Evolutionary conservation across 2,888 invertebrate genomes (phyloP).

Genomic region (Xanthorhoe spadicearia): DNA sequence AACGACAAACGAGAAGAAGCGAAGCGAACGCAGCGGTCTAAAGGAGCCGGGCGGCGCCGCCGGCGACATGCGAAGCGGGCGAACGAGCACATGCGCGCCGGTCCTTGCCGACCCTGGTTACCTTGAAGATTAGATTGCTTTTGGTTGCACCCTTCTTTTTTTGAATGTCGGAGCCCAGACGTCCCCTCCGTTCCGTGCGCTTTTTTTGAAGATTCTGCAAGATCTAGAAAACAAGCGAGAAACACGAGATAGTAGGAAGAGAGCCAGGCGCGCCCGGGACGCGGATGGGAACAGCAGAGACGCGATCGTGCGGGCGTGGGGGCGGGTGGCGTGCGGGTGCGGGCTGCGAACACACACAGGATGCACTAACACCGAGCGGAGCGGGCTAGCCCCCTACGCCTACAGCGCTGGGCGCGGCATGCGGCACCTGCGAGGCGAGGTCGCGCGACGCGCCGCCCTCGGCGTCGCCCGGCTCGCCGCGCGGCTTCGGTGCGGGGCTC

Average conservation of each 20-base stretch:
- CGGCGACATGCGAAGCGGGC: constrained; percentile 84
- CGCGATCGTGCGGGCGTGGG: constrained; percentile 70
- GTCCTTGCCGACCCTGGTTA: constrained; percentile 89
- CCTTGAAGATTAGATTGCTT: constrained; percentile 99
- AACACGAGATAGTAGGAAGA: constrained; percentile 93
- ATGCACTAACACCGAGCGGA: constrained; percentile 81
- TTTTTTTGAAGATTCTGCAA: constrained; percentile 99
- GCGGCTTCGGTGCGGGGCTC: constrained; percentile 81
- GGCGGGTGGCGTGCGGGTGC: constrained; percentile 61
- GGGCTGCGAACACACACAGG: constrained; percentile 70
- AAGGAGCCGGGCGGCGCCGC: constrained; percentile 78
- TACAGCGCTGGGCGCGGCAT: constrained; percentile 66
- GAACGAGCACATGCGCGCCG: constrained; percentile 85
- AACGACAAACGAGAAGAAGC: constrained; percentile 80
- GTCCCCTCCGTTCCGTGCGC: constrained; percentile 98
- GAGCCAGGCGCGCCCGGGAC: constrained; percentile 81
- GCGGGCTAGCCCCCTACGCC: constrained; percentile 79
- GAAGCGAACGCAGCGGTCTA: constrained; percentile 81
- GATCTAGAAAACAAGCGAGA: constrained; percentile 97
- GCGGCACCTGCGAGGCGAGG: constrained; percentile 81
- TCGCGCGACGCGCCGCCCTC: constrained; percentile 76
- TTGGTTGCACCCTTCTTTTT: constrained; percentile 97
- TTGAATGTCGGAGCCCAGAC: constrained; percentile 96
- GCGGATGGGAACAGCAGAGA: constrained; percentile 68
- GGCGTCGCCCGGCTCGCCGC: constrained; percentile 74